Evolutionary conservation across 2,888 invertebrate genomes (phyloP).

Genomic region (Acanthacorydalis orientalis): DNA sequence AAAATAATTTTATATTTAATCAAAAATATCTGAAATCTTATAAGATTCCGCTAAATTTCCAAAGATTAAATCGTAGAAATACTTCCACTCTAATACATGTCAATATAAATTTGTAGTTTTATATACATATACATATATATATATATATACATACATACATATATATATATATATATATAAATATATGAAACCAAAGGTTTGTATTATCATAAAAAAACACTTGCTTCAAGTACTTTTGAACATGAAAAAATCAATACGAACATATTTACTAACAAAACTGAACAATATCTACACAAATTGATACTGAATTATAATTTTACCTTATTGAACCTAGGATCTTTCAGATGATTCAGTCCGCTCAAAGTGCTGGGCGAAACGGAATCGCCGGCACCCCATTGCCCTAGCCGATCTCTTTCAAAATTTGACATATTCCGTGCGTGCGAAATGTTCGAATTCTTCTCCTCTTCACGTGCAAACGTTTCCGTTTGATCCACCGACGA

Average conservation of each 20-base stretch:
- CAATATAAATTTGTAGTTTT: background rate
- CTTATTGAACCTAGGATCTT: constrained; percentile 54
- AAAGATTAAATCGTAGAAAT: no score
- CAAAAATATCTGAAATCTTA: background rate
- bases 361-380: constrained; percentile 32
- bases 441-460: no score
- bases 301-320: constrained; percentile 22
- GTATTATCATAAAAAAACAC: no score
- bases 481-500: background rate
- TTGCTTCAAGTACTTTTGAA: no score
- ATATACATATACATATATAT: background rate
- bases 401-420: constrained; percentile 45
- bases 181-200: background rate
- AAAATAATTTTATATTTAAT: no score
- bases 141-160: constrained; percentile 1
- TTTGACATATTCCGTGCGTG: no score
- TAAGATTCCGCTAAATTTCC: background rate
- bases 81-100: background rate
- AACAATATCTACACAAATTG: background rate
- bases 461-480: background rate
- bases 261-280: no score
- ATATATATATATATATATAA: background rate
- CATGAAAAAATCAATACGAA: no score
- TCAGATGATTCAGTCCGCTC: constrained; percentile 48
- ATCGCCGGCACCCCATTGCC: constrained; percentile 40